Evolutionary conservation across 2,797 vertebrate species (phyloP).

Genomic region (Selene dorsalis): DNA sequence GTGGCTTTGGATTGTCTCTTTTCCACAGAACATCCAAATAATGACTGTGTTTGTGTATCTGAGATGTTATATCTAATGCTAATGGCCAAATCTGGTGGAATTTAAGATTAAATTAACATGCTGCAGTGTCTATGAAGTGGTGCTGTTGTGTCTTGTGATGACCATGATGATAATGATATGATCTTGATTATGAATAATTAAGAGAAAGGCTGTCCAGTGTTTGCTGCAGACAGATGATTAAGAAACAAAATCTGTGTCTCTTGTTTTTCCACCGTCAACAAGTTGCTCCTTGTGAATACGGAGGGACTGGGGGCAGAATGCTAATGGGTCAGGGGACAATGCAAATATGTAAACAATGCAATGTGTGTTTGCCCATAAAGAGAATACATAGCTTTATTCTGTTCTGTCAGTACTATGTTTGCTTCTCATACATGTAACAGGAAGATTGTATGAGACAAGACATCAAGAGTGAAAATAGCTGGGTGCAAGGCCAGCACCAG

Average conservation of each 20-base stretch:
- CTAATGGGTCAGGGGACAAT: conserved; percentile 32
- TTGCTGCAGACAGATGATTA: conserved; percentile 41
- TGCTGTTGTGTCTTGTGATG: not conserved
- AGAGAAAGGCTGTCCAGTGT: not conserved
- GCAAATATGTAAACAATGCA: conserved; percentile 27
- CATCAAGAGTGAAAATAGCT: not conserved
- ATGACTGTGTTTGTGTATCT: not conserved
- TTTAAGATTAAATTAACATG: not conserved
- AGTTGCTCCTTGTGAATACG: conserved; percentile 35
- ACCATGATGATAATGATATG: not conserved
- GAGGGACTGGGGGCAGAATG: conserved; percentile 23
- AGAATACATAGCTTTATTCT: conserved; percentile 5
- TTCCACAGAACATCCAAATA: not conserved
- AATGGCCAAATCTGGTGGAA: not conserved
- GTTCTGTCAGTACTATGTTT: not conserved
- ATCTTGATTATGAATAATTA: not conserved
- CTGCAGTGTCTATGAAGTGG: not conserved
- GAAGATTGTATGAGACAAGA: not conserved
- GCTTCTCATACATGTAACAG: not conserved
- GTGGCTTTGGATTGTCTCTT: conserved; percentile 12
- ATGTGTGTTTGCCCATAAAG: conserved; percentile 19
- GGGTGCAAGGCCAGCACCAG: conserved; percentile 3
- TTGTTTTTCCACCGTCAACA: conserved; percentile 37
- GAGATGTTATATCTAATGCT: not conserved
- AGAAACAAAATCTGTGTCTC: conserved; percentile 12